These are phyloP conservation scores for Pseudomyrmex cubaensis DNA, from an alignment of 1,140 invertebrate species.

Conservation along the genomic window DNA sequence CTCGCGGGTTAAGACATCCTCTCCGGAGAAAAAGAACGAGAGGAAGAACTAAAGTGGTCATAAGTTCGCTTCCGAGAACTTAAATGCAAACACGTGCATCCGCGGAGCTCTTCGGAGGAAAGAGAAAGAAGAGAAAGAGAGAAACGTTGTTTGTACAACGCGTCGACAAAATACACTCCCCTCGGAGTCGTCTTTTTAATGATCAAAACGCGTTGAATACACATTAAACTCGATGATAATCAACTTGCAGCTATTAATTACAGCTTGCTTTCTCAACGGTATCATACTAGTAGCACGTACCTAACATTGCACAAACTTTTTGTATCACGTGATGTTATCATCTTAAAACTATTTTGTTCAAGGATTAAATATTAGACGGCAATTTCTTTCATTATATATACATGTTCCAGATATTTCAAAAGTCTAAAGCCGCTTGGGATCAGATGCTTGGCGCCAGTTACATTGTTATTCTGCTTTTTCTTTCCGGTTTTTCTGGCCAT, in stretches of 20 bases:
- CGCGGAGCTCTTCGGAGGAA: not conserved
- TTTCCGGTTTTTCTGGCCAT: too few relatives aligned
- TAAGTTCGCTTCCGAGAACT: constrained; percentile 29
- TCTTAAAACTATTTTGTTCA: too few relatives aligned
- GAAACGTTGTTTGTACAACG: constrained; percentile 26
- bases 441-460: too few relatives aligned
- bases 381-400: too few relatives aligned
- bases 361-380: too few relatives aligned
- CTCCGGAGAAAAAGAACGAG: not conserved
- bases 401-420: too few relatives aligned
- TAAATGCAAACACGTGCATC: constrained; percentile 47
- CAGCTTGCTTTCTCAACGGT: not conserved
- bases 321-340: too few relatives aligned
- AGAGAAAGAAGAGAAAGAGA: constrained; percentile 15
- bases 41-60: not conserved
- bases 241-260: constrained; percentile 21
- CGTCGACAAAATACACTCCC: constrained; percentile 37
- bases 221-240: constrained; percentile 25
- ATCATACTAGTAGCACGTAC: not conserved
- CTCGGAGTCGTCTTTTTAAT: constrained; percentile 20
- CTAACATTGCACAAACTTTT: not conserved
- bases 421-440: too few relatives aligned
- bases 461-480: too few relatives aligned
- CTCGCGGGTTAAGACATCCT: not conserved
- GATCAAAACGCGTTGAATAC: constrained; percentile 4